phyloP scores from a whole-genome alignment of 2,797 vertebrate species.

The Brachymystax lenok region DNA sequence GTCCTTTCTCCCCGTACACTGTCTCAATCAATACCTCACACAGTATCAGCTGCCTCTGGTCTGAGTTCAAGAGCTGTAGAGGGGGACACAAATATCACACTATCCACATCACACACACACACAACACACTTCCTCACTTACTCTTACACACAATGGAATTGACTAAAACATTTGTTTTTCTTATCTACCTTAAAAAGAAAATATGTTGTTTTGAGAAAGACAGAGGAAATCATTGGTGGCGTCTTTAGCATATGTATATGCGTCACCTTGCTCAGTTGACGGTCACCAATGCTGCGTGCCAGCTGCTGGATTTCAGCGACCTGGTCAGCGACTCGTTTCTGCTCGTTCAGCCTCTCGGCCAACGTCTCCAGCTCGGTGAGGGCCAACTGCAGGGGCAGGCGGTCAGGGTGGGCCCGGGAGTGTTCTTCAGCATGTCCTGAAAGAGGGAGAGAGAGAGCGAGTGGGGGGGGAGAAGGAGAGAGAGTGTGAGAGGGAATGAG shows the following conservation, averaged over 20 bases:
- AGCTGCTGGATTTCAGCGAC: constrained; percentile 84
- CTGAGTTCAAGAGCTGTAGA: constrained; percentile 81
- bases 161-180: no score
- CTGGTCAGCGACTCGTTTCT: constrained; percentile 85
- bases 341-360: constrained; percentile 86
- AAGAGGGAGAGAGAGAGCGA: neutral
- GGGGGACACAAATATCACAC: neutral
- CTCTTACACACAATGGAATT: neutral
- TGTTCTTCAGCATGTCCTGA: constrained; percentile 89
- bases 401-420: constrained; percentile 78
- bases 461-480: neutral
- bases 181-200: no score
- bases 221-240: no score
- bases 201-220: neutral
- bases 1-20: constrained; percentile 86
- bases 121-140: neutral
- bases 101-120: neutral
- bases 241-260: no score
- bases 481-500: neutral
- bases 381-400: constrained; percentile 83
- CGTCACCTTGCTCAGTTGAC: constrained; percentile 81
- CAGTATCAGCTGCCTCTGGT: constrained; percentile 84
- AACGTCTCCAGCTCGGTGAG: constrained; percentile 86
- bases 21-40: constrained; percentile 89
- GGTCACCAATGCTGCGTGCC: constrained; percentile 80